Evolutionary conservation across 92 coral and sea anemone genomes (phyloP), one percentile per base, ranked within the genome.

Genomic region (Anthopleura xanthogrammica): DNA sequence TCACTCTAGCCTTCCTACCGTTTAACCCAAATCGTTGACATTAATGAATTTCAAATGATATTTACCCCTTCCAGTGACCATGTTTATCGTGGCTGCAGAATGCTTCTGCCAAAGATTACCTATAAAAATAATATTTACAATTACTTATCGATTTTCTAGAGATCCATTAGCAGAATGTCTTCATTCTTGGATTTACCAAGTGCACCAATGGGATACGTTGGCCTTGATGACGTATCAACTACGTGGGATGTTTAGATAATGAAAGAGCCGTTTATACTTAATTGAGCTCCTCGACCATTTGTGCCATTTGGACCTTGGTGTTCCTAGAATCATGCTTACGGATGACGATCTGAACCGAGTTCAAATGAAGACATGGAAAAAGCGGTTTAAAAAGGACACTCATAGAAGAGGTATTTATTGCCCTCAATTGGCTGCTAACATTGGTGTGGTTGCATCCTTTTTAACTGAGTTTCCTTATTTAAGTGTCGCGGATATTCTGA

Each of bases 211-310:
- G 52, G 52, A 16, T 8, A 42, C 60, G 41, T 80, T 36, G 40
- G 23, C 72, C 54, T 74, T 66, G 17, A 62, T 80, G 83, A 80
- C 83, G 83, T 60, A 36, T 22, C 3, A 5, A n/a, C 42, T 76
- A 80, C 83, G 83, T 80, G 83, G 83, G 72, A 66, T 48, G 39
- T 52, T 43, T 22, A 12, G 16, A 16, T 50, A 23, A 11, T 62
- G 23, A 19, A 62, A 75, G 36, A 46, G 46, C 50, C 36, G 36
- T 56, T 80, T 41, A 65, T 80, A 39, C 70, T 73, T 80, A 22
- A 52, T 64, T 8, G 22, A 12, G 70, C 36, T 41, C 46, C 83
- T 20, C 66, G 70, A 62, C 70, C 70, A 62, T 20, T 23, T 62
- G 39, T 62, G 12, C 4, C 36, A 20, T 6, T 62, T 62, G 11